Percentiles rank a stretch among this genome's conserved stretches.
Evolutionary conservation across 2,797 vertebrate species (phyloP).

Genomic region (Sebastes iracundus): DNA sequence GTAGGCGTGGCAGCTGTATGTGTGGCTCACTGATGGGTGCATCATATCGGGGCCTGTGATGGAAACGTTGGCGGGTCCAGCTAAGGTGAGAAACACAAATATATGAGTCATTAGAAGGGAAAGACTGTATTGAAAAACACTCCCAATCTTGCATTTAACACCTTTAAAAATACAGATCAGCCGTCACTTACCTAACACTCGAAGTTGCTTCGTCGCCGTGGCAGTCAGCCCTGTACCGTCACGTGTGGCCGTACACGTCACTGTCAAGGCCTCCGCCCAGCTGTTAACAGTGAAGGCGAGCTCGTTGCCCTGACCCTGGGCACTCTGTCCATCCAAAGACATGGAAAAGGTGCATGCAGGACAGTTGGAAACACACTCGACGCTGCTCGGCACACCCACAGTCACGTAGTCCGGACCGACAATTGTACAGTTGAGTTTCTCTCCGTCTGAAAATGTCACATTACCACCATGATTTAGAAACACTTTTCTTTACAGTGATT

Average conservation of each 20-base stretch:
- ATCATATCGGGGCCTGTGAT: conserved; percentile 52
- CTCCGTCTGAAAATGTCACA: conserved; percentile 27
- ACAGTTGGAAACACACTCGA: conserved; percentile 32
- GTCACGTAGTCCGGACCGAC: conserved; percentile 47
- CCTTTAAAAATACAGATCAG: neutral
- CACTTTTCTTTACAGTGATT: neutral
- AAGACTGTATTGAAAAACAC: rapidly evolving
- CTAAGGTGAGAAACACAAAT: conserved; percentile 32
- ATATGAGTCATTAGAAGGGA: neutral
- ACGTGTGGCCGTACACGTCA: conserved; percentile 33
- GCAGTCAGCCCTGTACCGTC: rapidly evolving
- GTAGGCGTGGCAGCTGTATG: conserved; percentile 58
- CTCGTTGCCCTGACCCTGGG: conserved; percentile 17
- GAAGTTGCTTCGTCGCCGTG: conserved; percentile 16
- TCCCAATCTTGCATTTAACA: too few relatives aligned
- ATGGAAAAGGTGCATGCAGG: conserved; percentile 33
- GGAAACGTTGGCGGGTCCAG: conserved; percentile 57
- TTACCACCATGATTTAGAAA: neutral
- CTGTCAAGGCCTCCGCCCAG: conserved; percentile 23
- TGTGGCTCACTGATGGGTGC: conserved; percentile 36
- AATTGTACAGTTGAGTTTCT: neutral
- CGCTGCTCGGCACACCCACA: conserved; percentile 54
- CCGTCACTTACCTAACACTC: conserved; percentile 48
- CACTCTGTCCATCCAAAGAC: conserved; percentile 1
- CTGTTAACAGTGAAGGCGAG: conserved; percentile 29